Evolutionary conservation across 2,113 vertebrate genomes (phyloP).

Genomic region (Ctenomys sociabilis): DNA sequence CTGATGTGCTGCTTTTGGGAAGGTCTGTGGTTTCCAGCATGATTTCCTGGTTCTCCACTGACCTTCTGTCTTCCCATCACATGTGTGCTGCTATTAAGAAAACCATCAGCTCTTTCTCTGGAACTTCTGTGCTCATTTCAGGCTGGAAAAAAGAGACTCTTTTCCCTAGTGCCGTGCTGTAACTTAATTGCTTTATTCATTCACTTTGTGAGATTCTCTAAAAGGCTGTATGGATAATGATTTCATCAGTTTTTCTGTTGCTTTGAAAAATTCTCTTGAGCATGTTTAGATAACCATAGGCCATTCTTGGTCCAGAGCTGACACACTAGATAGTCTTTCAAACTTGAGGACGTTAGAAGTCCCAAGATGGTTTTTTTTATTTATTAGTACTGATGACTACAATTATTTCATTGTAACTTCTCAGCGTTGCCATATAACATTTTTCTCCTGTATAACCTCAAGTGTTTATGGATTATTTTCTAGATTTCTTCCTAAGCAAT

Average conservation of each 20-base stretch:
- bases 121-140: neutral
- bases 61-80: neutral
- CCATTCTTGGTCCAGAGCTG: neutral
- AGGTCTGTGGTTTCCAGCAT: constrained; percentile 27
- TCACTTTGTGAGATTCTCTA: constrained; percentile 15
- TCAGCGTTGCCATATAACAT: neutral
- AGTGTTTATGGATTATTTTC: constrained; percentile 34
- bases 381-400: neutral
- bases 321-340: constrained; percentile 16
- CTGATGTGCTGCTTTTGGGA: neutral
- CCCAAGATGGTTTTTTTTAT: neutral
- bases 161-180: neutral
- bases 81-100: neutral
- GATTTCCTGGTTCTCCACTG: constrained; percentile 5
- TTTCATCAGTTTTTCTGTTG: constrained; percentile 32
- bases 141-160: neutral
- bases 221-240: constrained; percentile 37
- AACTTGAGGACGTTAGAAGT: constrained; percentile 21
- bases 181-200: constrained; percentile 18
- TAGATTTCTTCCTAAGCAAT: neutral
- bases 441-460: neutral
- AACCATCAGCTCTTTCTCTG: neutral
- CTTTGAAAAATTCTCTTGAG: neutral
- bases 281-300: neutral
- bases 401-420: neutral